These are phyloP conservation scores for Aelia acuminata DNA, from an alignment of 2,888 invertebrate genomes.

Conservation along the genomic window DNA sequence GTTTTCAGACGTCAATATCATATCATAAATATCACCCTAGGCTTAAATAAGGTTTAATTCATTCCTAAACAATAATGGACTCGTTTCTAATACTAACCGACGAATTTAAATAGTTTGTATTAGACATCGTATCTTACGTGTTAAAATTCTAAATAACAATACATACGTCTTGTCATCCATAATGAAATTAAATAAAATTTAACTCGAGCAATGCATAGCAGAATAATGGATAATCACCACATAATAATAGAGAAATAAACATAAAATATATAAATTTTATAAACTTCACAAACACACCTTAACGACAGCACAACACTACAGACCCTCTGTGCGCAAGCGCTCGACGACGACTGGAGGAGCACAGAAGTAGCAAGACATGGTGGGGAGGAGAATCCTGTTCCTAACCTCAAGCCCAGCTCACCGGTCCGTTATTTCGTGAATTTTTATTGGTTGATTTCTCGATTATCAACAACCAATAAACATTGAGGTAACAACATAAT, in stretches of 20 bases:
- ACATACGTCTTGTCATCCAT: background rate
- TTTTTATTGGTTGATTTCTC: background rate
- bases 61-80: background rate
- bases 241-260: slow-evolving; percentile 10
- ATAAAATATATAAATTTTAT: background rate
- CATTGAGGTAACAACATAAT: background rate
- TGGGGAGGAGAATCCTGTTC: slow-evolving; percentile 9
- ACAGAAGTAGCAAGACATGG: background rate
- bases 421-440: background rate
- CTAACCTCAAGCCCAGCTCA: background rate
- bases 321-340: slow-evolving; percentile 45
- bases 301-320: slow-evolving; percentile 49
- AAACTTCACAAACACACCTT: slow-evolving; percentile 48
- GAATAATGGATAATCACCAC: background rate
- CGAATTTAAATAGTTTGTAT: background rate
- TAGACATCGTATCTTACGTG: background rate
- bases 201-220: background rate
- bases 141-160: background rate
- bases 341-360: background rate
- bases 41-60: no score
- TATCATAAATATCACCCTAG: no score
- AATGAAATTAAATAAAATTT: background rate
- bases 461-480: background rate
- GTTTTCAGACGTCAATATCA: no score
- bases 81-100: background rate